phyloP scores from a whole-genome alignment of 2,888 invertebrate species.

The Synergus japonicus region DNA sequence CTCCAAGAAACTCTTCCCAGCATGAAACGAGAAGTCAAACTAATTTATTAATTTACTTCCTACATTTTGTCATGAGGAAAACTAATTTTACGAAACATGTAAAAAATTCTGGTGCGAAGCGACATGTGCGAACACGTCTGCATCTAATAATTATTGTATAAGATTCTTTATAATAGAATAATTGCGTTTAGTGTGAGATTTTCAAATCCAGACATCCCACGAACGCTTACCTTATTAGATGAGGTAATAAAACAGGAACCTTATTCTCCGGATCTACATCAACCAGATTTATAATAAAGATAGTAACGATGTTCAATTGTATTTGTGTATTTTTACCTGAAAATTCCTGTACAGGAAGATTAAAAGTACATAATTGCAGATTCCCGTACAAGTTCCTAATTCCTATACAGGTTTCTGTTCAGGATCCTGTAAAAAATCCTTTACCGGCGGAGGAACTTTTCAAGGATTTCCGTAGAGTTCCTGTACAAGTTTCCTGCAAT shows the following conservation, averaged over 20 bases:
- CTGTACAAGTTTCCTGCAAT: too few relatives aligned
- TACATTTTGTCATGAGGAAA: not conserved
- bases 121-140: not conserved
- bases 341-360: too few relatives aligned
- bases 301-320: not conserved
- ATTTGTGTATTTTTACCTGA: not conserved
- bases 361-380: not conserved
- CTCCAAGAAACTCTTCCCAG: not conserved
- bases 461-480: too few relatives aligned
- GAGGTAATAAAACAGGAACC: slow-evolving; percentile 14
- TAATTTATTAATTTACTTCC: slow-evolving; percentile 7
- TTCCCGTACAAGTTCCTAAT: not conserved
- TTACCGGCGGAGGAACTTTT: too few relatives aligned
- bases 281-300: not conserved
- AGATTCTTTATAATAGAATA: not conserved
- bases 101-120: not conserved
- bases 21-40: not conserved
- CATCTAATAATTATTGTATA: not conserved
- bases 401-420: too few relatives aligned
- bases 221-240: slow-evolving; percentile 3
- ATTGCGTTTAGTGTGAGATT: slow-evolving; percentile 8
- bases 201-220: not conserved
- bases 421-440: too few relatives aligned
- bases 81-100: not conserved
- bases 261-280: not conserved